Conservation (phyloP, 2,888 invertebrate species). For the Lasioglossum oenotherae region DNA sequence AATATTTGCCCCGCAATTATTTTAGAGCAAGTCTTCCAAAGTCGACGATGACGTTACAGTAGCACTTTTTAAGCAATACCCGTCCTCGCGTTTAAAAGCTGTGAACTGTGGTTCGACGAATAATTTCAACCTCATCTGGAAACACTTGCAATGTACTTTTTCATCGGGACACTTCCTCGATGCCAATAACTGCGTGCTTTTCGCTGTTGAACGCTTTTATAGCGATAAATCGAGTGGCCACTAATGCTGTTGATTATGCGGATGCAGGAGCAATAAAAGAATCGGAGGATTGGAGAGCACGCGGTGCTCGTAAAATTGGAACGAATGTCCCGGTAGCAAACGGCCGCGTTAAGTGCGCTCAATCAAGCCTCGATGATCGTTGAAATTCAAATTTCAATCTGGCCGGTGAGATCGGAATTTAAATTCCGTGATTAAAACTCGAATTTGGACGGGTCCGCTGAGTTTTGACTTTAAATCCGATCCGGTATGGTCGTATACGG, state of each 20-base stretch:
- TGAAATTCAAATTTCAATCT: conserved; percentile 13
- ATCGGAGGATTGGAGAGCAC: background rate
- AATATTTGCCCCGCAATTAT: no score
- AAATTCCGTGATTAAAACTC: conserved; percentile 8
- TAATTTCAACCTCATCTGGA: background rate
- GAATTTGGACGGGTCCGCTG: background rate
- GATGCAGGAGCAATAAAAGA: background rate
- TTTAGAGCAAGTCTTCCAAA: background rate
- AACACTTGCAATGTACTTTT: background rate
- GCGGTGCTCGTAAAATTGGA: background rate
- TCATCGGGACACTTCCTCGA: background rate
- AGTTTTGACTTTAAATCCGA: background rate
- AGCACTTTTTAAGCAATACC: background rate
- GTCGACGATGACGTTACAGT: background rate
- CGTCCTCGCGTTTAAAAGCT: background rate
- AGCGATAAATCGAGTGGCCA: background rate
- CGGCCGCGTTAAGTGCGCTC: background rate
- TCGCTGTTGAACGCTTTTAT: conserved; percentile 10
- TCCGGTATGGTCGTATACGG: background rate
- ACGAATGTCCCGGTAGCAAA: conserved; percentile 3
- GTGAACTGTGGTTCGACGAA: background rate
- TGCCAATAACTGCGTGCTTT: background rate
- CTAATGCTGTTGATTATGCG: conserved; percentile 13
- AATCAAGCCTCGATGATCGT: conserved; percentile 8
- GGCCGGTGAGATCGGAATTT: background rate